phyloP scores from a whole-genome alignment of 2,113 vertebrate genomes.

The Illadopsis cleaveri region DNA sequence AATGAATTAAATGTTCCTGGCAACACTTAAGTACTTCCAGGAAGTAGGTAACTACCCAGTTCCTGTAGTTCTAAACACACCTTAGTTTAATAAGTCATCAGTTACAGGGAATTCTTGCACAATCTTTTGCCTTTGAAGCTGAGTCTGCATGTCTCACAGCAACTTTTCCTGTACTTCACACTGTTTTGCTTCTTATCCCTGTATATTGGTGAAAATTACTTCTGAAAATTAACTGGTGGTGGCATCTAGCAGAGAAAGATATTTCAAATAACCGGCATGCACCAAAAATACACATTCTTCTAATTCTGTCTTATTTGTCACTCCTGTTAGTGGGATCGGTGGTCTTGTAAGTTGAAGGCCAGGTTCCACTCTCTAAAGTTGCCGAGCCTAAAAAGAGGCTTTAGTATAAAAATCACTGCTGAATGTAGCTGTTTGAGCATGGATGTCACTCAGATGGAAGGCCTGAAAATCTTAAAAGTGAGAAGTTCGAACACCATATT shows the following conservation, averaged over 20 bases:
- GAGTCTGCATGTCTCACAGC: not conserved
- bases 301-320: not conserved
- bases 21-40: not conserved
- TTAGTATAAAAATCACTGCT: not conserved
- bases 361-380: not conserved
- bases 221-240: not conserved
- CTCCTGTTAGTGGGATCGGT: not conserved
- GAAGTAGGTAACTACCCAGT: not conserved
- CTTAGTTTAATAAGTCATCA: conserved; percentile 16
- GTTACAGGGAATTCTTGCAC: not conserved
- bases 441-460: not conserved
- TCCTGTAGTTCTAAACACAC: not conserved
- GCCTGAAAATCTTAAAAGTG: not conserved
- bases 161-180: not conserved
- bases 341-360: not conserved
- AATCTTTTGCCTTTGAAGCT: not conserved
- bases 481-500: not conserved
- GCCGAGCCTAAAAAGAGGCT: not conserved
- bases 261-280: not conserved
- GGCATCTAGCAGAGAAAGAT: not conserved
- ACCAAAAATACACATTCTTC: not conserved
- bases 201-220: not conserved
- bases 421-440: not conserved
- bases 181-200: not conserved
- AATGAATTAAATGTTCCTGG: not conserved